Evolutionary conservation across 64 coral and sea anemone species (phyloP).

Genomic region (Actinia tenebrosa): DNA sequence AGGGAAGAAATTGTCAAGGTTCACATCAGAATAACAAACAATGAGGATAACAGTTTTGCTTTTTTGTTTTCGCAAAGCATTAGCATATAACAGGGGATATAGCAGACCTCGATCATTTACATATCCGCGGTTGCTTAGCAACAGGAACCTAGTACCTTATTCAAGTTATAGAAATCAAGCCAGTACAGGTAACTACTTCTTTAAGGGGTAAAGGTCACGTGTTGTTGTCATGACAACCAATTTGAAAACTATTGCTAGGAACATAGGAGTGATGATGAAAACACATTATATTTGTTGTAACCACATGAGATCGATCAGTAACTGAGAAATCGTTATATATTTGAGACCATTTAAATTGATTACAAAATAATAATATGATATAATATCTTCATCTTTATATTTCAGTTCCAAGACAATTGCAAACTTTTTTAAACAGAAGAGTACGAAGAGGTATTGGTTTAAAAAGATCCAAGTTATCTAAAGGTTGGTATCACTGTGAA

Average conservation of each 20-base stretch:
- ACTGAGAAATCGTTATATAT: no score
- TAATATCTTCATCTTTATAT: neutral
- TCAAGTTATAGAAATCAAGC: slow-evolving; percentile 3
- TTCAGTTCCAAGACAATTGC: neutral
- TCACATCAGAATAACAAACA: neutral
- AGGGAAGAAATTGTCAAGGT: neutral
- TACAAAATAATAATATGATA: neutral
- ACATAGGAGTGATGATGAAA: neutral
- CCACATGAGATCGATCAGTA: no score
- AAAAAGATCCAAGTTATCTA: neutral
- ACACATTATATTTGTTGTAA: no score
- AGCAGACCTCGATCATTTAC: neutral
- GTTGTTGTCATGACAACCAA: neutral
- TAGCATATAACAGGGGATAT: neutral
- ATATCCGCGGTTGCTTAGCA: neutral
- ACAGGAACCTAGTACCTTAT: neutral
- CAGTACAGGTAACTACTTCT: neutral
- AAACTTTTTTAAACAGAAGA: neutral
- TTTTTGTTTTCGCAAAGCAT: neutral
- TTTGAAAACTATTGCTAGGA: neutral
- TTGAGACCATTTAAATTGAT: no score
- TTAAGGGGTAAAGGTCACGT: neutral
- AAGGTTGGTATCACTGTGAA: neutral
- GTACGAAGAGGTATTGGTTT: neutral
- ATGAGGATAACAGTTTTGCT: neutral